Conservation (phyloP, 2,113 vertebrate genomes). For the Chaetodon auriga region DNA sequence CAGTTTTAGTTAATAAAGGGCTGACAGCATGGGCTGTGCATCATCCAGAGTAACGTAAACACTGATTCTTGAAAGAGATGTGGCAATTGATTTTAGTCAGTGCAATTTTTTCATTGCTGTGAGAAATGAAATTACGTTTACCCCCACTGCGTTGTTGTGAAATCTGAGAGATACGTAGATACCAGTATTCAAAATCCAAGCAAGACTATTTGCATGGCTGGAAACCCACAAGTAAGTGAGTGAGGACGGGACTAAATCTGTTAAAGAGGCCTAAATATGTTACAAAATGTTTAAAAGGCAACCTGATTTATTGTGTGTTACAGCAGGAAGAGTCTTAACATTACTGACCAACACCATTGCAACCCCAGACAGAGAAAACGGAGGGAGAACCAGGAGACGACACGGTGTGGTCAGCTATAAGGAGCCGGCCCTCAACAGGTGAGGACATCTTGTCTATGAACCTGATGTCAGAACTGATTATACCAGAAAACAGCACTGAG, state of each 20-base stretch:
- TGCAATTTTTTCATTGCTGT: too few species aligned
- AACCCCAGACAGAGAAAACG: slow-evolving; percentile 11
- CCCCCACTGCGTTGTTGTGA: too few species aligned
- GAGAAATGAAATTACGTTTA: too few species aligned
- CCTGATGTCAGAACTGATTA: background rate
- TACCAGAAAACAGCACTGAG: background rate
- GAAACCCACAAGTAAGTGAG: too few species aligned
- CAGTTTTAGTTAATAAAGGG: too few species aligned
- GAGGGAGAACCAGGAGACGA: slow-evolving; percentile 58
- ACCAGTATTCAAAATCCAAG: too few species aligned
- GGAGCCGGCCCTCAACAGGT: slow-evolving; percentile 82
- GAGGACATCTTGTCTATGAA: slow-evolving; percentile 7
- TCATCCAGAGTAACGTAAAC: too few species aligned
- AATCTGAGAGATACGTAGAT: too few species aligned
- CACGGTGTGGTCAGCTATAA: slow-evolving; percentile 76
- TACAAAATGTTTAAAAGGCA: background rate
- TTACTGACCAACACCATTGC: slow-evolving; percentile 76
- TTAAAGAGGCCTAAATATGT: background rate
- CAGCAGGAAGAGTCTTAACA: slow-evolving; percentile 68
- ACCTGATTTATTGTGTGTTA: slow-evolving; percentile 14
- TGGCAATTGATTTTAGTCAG: too few species aligned
- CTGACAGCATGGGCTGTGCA: too few species aligned
- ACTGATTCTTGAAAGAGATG: too few species aligned
- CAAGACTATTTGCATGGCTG: too few species aligned
- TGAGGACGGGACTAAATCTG: background rate